These are phyloP conservation scores for Dascillus cervinus DNA, from an alignment of 2,888 invertebrate species.

Conservation along the genomic window DNA sequence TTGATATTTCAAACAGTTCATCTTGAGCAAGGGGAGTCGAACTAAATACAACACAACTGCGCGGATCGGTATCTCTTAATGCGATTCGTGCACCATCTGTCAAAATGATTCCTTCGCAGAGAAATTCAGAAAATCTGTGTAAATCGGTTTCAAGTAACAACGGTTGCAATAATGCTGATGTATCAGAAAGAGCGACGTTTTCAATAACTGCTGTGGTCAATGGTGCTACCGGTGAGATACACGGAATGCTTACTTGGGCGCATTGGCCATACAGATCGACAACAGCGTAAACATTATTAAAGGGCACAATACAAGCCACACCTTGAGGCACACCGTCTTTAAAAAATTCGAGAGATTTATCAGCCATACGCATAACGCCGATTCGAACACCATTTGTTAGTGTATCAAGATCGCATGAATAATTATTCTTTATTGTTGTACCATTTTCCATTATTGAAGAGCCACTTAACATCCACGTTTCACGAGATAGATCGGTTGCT, in stretches of 20 bases:
- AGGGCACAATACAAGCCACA: slow-evolving; percentile 70
- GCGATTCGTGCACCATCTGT: slow-evolving; percentile 61
- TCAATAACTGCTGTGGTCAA: slow-evolving; percentile 35
- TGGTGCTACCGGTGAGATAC: slow-evolving; percentile 34
- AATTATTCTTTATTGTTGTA: slow-evolving; percentile 74
- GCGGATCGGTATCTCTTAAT: slow-evolving; percentile 50
- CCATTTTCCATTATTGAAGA: slow-evolving; percentile 89
- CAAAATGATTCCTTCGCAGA: slow-evolving; percentile 62
- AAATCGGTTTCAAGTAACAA: slow-evolving; percentile 35
- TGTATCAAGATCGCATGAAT: slow-evolving; percentile 77
- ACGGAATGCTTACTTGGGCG: slow-evolving; percentile 66
- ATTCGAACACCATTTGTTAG: slow-evolving; percentile 71
- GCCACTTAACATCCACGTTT: slow-evolving; percentile 89
- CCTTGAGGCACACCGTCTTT: slow-evolving; percentile 84
- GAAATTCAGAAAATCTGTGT: slow-evolving; percentile 52
- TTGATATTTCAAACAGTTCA: slow-evolving; percentile 72
- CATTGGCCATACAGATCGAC: slow-evolving; percentile 93
- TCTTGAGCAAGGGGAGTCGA: slow-evolving; percentile 63
- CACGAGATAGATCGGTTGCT: slow-evolving; percentile 84
- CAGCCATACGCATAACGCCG: slow-evolving; percentile 82
- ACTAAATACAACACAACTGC: slow-evolving; percentile 56
- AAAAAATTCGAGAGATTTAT: slow-evolving; percentile 78
- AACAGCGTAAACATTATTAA: slow-evolving; percentile 82
- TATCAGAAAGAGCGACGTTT: slow-evolving; percentile 35
- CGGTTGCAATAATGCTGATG: slow-evolving; percentile 34